A percentile compares a stretch with the other conserved stretches of the same genome.
phyloP scores from a whole-genome alignment of 2,113 vertebrate genomes.

The Sphaerodactylus townsendi region DNA sequence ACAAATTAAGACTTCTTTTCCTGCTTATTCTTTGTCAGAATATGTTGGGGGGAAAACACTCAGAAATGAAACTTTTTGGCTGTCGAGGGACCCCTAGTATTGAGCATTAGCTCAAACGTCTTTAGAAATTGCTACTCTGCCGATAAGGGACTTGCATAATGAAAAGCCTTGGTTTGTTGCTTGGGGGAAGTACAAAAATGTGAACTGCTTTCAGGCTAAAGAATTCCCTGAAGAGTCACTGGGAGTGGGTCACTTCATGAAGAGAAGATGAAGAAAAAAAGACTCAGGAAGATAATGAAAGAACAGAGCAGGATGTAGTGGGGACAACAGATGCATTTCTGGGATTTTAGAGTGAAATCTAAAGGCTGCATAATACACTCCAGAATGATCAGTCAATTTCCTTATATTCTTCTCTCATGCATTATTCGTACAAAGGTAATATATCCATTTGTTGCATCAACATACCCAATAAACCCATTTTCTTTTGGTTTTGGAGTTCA shows the following conservation, averaged over 20 bases:
- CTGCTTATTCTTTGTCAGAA: not conserved
- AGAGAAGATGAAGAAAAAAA: not conserved
- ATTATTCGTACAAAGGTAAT: not conserved
- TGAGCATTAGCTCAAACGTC: not conserved
- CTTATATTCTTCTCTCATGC: not conserved
- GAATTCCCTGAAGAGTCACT: accelerated
- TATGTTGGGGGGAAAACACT: not conserved
- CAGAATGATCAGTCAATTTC: not conserved
- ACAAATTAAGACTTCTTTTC: not conserved
- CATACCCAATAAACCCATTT: no score
- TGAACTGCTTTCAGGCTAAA: not conserved
- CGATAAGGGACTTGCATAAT: not conserved
- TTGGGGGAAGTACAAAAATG: not conserved
- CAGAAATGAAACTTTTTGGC: not conserved
- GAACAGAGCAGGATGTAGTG: not conserved
- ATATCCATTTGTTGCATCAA: not conserved
- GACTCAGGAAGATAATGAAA: not conserved
- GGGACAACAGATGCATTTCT: accelerated
- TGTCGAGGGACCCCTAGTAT: not conserved
- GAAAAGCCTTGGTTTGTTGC: not conserved
- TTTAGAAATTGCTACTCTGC: conserved; percentile 6
- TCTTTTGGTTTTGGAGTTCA: no score
- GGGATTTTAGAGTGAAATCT: not conserved
- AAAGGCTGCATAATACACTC: not conserved
- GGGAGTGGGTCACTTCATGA: not conserved